A percentile compares a stretch with the other conserved stretches of the same genome.
phyloP scores from a whole-genome alignment of 2,113 vertebrate species.

The Bos javanicus region DNA sequence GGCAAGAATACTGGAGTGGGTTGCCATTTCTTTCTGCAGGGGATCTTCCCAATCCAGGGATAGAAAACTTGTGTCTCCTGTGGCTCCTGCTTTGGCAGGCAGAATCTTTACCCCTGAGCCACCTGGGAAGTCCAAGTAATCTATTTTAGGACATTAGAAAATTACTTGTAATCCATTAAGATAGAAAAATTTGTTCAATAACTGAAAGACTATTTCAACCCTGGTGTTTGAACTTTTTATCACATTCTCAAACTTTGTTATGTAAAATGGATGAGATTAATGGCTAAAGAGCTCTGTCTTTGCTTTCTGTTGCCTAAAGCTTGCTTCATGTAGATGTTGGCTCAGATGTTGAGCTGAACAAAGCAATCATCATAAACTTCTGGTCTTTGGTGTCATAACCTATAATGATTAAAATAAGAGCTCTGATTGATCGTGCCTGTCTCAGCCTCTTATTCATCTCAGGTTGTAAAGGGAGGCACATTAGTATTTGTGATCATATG shows the following conservation, averaged over 20 bases:
- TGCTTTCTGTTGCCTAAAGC: background rate
- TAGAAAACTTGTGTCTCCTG: background rate
- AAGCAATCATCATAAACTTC: background rate
- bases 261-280: background rate
- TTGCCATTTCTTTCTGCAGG: background rate
- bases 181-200: background rate
- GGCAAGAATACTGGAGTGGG: background rate
- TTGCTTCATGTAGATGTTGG: background rate
- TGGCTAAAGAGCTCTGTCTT: background rate
- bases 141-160: background rate
- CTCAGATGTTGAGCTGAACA: background rate
- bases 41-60: background rate
- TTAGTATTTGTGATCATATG: background rate
- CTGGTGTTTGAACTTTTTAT: background rate
- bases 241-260: background rate
- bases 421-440: background rate
- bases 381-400: background rate
- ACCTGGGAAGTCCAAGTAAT: background rate
- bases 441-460: background rate
- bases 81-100: background rate
- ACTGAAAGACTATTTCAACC: background rate
- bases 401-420: background rate
- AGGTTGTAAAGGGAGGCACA: background rate
- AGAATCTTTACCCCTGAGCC: background rate
- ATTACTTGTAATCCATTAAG: background rate